Conservation (phyloP, 1,140 invertebrate species). For the Cotesia chilonis region DNA sequence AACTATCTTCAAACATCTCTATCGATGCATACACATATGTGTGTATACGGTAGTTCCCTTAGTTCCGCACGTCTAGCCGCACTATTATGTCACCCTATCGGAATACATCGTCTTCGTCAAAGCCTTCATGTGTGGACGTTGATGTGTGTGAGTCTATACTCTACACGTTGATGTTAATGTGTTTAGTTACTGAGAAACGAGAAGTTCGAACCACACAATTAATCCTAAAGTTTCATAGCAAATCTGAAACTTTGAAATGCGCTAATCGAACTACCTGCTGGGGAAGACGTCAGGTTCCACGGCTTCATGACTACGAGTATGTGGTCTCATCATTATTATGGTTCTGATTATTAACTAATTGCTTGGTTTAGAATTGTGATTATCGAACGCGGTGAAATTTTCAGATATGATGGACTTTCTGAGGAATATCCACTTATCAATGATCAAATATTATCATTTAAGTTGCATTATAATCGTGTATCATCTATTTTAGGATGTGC, state of each 20-base stretch:
- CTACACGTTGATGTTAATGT: not conserved
- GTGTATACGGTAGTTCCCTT: not conserved
- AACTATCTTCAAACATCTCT: conserved; percentile 2
- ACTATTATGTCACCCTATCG: not conserved
- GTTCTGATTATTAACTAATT: no score
- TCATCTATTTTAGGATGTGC: no score
- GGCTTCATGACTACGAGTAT: not conserved
- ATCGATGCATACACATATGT: no score
- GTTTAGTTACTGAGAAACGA: not conserved
- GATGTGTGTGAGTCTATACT: not conserved
- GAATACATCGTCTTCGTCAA: conserved; percentile 12
- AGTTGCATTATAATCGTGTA: no score
- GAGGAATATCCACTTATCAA: no score
- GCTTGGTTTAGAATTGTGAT: no score
- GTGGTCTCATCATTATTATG: not conserved
- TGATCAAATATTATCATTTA: no score
- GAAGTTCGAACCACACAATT: conserved; percentile 11
- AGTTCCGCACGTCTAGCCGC: not conserved
- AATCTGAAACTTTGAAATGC: not conserved
- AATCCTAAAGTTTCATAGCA: conserved; percentile 16
- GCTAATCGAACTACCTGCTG: conserved; percentile 14
- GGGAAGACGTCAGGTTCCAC: not conserved
- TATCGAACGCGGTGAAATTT: no score
- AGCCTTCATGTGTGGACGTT: not conserved
- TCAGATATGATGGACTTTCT: no score